These are phyloP conservation scores for Rutpela maculata DNA, from an alignment of 2,888 invertebrate species.

Conservation along the genomic window DNA sequence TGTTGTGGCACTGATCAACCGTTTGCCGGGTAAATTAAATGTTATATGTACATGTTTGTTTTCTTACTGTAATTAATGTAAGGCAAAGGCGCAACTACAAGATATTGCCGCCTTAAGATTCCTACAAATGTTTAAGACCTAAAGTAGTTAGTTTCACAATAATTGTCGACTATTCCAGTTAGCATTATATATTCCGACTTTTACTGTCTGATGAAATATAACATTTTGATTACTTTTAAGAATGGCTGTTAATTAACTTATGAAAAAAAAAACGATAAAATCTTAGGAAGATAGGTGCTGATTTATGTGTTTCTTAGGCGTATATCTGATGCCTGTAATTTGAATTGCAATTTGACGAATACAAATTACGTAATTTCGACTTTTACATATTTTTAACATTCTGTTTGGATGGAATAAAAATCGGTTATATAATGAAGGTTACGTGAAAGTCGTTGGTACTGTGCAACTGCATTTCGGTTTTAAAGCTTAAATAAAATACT, in stretches of 20 bases:
- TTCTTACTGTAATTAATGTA: too few species aligned
- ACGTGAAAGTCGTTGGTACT: not conserved
- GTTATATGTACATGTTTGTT: too few species aligned
- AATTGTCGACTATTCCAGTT: not conserved
- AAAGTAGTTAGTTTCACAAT: not conserved
- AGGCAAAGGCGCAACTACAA: too few species aligned
- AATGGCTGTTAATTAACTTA: not conserved
- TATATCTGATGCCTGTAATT: not conserved
- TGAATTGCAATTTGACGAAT: not conserved
- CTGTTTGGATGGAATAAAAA: not conserved
- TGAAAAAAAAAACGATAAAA: not conserved
- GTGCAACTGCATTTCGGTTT: conserved; percentile 1
- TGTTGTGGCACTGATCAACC: too few species aligned
- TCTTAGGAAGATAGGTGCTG: not conserved
- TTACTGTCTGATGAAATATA: not conserved
- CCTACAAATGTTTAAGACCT: too few species aligned
- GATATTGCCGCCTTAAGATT: too few species aligned
- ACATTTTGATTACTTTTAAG: not conserved
- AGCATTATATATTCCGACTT: not conserved
- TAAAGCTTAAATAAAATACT: not conserved
- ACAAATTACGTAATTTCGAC: not conserved
- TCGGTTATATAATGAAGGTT: not conserved
- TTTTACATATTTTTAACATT: conserved; percentile 1
- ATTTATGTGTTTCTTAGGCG: not conserved
- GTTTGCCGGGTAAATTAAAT: too few species aligned